Conservation (phyloP, 1,140 invertebrate species). For the Olivierus martensii region DNA sequence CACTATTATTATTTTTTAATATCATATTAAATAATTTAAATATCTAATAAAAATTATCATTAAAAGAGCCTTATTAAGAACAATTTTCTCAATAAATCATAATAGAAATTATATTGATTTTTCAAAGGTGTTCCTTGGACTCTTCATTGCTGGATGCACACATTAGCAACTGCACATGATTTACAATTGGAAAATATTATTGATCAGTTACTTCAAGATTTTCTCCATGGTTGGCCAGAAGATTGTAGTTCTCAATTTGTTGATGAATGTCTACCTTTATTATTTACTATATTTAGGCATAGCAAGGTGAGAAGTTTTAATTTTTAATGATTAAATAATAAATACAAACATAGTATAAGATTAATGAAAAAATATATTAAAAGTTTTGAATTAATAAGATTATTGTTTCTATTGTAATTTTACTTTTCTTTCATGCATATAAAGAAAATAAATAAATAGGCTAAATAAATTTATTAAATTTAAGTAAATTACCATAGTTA, state of each 20-base stretch:
- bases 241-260: constrained; percentile 76
- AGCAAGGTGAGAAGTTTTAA: constrained; percentile 50
- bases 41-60: no score
- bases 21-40: no score
- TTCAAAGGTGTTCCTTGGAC: constrained; percentile 64
- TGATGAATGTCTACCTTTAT: constrained; percentile 70
- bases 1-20: no score
- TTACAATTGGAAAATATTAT: constrained; percentile 68
- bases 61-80: no score
- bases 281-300: constrained; percentile 78
- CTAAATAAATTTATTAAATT: no score
- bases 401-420: no score
- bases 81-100: no score
- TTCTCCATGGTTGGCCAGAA: constrained; percentile 67
- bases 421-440: no score
- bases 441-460: no score
- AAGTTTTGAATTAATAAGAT: no score
- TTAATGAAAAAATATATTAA: no score
- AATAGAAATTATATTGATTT: constrained; percentile 2
- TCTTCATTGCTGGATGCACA: constrained; percentile 78
- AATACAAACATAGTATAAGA: neutral
- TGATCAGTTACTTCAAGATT: constrained; percentile 77
- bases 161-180: constrained; percentile 69
- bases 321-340: neutral
- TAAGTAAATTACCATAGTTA: no score